Conservation (phyloP, 2,888 invertebrate genomes). For the Horisme vitalbata region DNA sequence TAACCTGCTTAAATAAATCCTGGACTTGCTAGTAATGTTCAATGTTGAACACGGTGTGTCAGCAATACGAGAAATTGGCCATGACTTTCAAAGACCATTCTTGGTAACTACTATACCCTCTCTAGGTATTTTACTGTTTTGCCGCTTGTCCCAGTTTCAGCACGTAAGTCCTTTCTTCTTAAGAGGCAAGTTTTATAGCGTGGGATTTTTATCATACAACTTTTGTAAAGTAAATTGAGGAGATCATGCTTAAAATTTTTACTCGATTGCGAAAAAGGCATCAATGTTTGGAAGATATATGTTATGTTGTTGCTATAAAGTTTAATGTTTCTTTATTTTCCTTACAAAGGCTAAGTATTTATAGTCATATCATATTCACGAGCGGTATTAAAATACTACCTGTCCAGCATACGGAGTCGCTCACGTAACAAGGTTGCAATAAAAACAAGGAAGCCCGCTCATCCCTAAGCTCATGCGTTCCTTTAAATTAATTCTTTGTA, state of each 20-base stretch:
- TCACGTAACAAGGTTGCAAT: constrained; percentile 31
- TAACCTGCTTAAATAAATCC: constrained; percentile 13
- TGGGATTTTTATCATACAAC: no score
- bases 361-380: constrained; percentile 27
- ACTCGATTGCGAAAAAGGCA: no score
- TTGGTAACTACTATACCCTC: no score
- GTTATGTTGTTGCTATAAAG: no score
- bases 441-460: constrained; percentile 32
- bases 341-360: constrained; percentile 11
- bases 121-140: no score
- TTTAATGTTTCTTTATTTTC: constrained; percentile 3
- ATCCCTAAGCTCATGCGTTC: constrained; percentile 16
- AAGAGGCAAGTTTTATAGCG: no score
- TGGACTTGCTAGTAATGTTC: not conserved
- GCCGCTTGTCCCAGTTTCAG: no score
- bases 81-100: not conserved
- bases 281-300: no score
- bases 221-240: no score
- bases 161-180: no score
- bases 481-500: constrained; percentile 18
- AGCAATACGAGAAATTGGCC: constrained; percentile 1
- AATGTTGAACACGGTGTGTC: constrained; percentile 5
- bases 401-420: constrained; percentile 26
- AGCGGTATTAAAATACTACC: constrained; percentile 29
- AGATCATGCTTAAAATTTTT: no score